phyloP scores from a whole-genome alignment of 1,140 invertebrate genomes.

The Mycetomoellerius zeteki region DNA sequence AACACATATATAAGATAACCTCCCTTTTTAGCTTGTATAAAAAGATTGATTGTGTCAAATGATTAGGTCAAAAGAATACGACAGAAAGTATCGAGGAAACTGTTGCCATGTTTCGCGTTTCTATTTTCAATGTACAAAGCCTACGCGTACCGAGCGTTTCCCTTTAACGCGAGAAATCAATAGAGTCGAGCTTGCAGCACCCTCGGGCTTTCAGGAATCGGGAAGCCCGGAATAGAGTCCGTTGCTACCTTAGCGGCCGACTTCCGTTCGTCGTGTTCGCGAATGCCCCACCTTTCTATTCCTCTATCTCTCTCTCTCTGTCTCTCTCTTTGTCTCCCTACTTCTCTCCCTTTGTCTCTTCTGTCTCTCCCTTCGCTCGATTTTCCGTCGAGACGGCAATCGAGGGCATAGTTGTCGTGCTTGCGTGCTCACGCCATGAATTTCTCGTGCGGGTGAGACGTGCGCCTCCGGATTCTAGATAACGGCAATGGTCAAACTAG shows the following conservation, averaged over 20 bases:
- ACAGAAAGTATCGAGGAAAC: not conserved
- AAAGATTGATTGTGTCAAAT: too few species aligned
- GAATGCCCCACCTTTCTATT: constrained; percentile 68
- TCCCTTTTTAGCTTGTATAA: not conserved
- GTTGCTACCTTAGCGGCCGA: constrained; percentile 77
- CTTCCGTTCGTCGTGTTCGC: constrained; percentile 65
- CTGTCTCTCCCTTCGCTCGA: constrained; percentile 55
- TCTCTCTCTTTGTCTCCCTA: not conserved
- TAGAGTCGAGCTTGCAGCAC: constrained; percentile 76
- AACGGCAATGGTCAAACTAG: constrained; percentile 31
- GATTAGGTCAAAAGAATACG: not conserved
- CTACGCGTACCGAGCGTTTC: constrained; percentile 76
- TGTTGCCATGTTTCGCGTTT: not conserved
- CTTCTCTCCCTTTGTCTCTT: not conserved
- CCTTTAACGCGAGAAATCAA: constrained; percentile 83
- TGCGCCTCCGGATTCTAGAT: constrained; percentile 46
- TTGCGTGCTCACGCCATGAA: constrained; percentile 41
- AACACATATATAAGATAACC: too few species aligned
- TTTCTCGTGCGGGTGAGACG: constrained; percentile 23
- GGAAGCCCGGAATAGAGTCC: constrained; percentile 77
- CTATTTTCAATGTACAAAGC: constrained; percentile 5
- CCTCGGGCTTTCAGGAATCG: constrained; percentile 75
- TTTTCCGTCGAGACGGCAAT: constrained; percentile 62
- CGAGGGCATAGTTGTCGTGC: constrained; percentile 62
- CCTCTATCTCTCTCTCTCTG: constrained; percentile 1